Base-by-base conservation (phyloP, 1,140 invertebrate species). In the Druon quercuslanigerum region DNA sequence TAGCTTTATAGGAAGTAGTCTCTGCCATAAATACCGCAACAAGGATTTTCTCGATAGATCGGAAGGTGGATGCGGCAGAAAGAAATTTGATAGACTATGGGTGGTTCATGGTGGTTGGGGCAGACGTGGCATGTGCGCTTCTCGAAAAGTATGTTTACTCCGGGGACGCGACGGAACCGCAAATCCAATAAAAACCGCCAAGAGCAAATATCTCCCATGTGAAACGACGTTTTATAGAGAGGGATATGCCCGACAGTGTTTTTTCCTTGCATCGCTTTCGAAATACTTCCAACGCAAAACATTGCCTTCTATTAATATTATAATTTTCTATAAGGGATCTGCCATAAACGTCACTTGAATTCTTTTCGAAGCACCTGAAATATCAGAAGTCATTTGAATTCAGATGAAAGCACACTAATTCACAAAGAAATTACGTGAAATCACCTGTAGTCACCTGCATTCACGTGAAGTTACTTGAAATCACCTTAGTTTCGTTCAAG, bases 161-260 rank as follows among this genome's bases (percentile, higher is more conserved):
- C 74, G 78, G 77, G 79, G 82, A 80, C 79, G 77, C 66, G 78
- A 71, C 76, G 52, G 79, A 78, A 73, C 79, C 77, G 73, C 77
- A 82, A 85, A 85, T 83, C 80, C 79, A 85, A 85, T 85, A 83
- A 82, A 83, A 84, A 80, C 73, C 73, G 79, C 77, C 77, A 70
- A 77, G 73, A 78, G 78, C 78, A 84, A 82, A 82, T 82, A 84
- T 76, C 80, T 82, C 60, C 71, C 72, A 78, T 56, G 81, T 75
- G 79, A 83, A 79, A 83, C 79, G 77, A 80, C 78, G 71, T 79
- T 82, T 82, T 84, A 80, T 82, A 78, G 73, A 76, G 17, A 51
- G 75, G 75, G 78, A 83, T 66, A 80, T 76, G 76, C 73, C 66
- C 66, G 51, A 11, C 77, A 73, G 71, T 46, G 75, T 78, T 76